These are phyloP conservation scores for Crioceris asparagi DNA, from an alignment of 2,888 invertebrate species.

Conservation along the genomic window DNA sequence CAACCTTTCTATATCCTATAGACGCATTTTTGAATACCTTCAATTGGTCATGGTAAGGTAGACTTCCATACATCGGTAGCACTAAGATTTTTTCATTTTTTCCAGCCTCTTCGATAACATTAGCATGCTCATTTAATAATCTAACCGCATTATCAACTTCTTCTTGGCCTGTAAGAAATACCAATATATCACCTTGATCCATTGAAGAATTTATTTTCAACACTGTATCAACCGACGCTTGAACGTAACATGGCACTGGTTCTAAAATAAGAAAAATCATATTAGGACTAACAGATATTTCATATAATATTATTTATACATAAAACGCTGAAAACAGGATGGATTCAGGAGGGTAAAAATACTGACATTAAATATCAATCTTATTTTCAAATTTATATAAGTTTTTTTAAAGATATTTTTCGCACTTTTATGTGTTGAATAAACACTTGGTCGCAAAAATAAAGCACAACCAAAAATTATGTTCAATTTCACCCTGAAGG, in stretches of 20 bases:
- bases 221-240: conserved; percentile 75
- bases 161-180: conserved; percentile 89
- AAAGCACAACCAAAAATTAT: too few species aligned
- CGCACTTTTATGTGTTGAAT: too few species aligned
- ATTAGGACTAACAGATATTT: too few species aligned
- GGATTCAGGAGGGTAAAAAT: too few species aligned
- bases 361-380: too few species aligned
- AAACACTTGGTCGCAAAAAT: too few species aligned
- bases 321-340: too few species aligned
- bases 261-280: conserved; percentile 51
- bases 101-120: conserved; percentile 41
- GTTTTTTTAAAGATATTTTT: too few species aligned
- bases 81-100: conserved; percentile 50
- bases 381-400: too few species aligned
- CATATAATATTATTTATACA: too few species aligned
- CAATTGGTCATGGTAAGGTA: conserved; percentile 69
- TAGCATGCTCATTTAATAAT: conserved; percentile 52
- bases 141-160: conserved; percentile 76
- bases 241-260: conserved; percentile 83
- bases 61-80: conserved; percentile 86
- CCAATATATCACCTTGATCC: conserved; percentile 76
- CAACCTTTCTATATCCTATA: conserved; percentile 70
- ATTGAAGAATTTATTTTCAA: conserved; percentile 81
- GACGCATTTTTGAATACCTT: conserved; percentile 69
- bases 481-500: too few species aligned